Percentiles rank a stretch among this genome's conserved stretches.
phyloP scores from a whole-genome alignment of 2,113 vertebrate species.

The Chitala chitala region DNA sequence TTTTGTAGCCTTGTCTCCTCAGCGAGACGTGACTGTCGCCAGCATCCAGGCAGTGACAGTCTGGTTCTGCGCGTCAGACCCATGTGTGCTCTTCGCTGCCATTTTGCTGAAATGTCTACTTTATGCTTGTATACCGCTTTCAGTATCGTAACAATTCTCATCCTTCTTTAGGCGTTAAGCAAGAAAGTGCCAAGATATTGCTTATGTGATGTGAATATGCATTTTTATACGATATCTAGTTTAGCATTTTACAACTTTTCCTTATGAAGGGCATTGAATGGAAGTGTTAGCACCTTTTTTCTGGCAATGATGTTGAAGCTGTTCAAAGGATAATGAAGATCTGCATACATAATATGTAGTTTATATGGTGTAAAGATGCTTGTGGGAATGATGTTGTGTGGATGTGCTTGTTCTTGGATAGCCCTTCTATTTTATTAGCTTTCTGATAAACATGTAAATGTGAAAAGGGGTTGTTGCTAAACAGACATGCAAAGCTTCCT shows the following conservation, averaged over 20 bases:
- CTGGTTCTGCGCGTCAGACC: neutral
- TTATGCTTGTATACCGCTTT: too few relatives aligned
- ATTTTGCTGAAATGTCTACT: neutral
- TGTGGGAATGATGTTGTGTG: conserved; percentile 10
- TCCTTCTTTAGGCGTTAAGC: too few relatives aligned
- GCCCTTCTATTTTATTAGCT: too few relatives aligned
- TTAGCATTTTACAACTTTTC: too few relatives aligned
- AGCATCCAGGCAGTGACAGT: neutral
- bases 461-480: neutral
- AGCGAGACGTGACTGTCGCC: neutral
- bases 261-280: neutral
- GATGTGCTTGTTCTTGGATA: neutral
- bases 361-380: neutral
- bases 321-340: too few relatives aligned
- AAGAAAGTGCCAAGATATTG: too few relatives aligned
- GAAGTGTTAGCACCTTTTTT: too few relatives aligned
- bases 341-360: neutral
- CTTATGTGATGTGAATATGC: too few relatives aligned
- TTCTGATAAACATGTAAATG: neutral
- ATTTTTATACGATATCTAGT: too few relatives aligned
- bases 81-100: neutral
- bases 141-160: too few relatives aligned
- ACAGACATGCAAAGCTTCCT: neutral
- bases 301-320: too few relatives aligned
- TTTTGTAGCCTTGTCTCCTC: conserved; percentile 34